Evolutionary conservation across 2,113 vertebrate genomes (phyloP).

Genomic region (Vulpes vulpes): DNA sequence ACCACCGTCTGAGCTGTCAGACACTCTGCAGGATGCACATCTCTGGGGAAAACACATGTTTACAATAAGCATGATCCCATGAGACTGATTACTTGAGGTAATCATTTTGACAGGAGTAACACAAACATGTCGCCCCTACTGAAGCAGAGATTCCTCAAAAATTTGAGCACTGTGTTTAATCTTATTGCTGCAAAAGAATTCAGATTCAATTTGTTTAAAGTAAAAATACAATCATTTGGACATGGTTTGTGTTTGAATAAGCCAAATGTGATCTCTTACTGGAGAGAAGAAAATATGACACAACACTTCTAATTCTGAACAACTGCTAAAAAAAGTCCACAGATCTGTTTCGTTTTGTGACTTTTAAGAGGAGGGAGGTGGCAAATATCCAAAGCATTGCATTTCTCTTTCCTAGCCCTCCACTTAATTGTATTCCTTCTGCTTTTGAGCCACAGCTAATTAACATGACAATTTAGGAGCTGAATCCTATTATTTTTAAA

Average conservation of each 20-base stretch:
- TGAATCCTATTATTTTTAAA: slow-evolving; percentile 18
- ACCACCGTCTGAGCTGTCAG: slow-evolving; percentile 72
- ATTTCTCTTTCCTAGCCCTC: slow-evolving; percentile 69
- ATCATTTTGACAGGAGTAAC: slow-evolving; percentile 80
- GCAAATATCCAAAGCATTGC: not conserved
- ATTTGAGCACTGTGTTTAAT: slow-evolving; percentile 77
- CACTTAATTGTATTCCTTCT: not conserved
- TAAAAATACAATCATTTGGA: slow-evolving; percentile 79
- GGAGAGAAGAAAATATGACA: not conserved
- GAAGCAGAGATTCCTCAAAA: slow-evolving; percentile 79
- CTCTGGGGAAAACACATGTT: slow-evolving; percentile 65
- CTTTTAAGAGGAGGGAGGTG: not conserved
- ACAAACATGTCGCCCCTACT: slow-evolving; percentile 78
- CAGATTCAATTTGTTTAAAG: slow-evolving; percentile 79
- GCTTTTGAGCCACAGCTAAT: not conserved
- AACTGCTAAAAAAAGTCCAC: not conserved
- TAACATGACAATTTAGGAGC: slow-evolving; percentile 6
- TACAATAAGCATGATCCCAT: slow-evolving; percentile 79
- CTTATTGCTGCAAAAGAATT: slow-evolving; percentile 77
- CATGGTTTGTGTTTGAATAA: slow-evolving; percentile 80
- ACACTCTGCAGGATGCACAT: slow-evolving; percentile 65
- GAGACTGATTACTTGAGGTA: slow-evolving; percentile 77
- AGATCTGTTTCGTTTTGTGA: not conserved
- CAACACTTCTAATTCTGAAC: not conserved
- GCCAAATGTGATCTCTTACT: slow-evolving; percentile 68